These are phyloP conservation scores for Fukomys damarensis DNA, from an alignment of 2,113 vertebrate genomes.

Conservation along the genomic window DNA sequence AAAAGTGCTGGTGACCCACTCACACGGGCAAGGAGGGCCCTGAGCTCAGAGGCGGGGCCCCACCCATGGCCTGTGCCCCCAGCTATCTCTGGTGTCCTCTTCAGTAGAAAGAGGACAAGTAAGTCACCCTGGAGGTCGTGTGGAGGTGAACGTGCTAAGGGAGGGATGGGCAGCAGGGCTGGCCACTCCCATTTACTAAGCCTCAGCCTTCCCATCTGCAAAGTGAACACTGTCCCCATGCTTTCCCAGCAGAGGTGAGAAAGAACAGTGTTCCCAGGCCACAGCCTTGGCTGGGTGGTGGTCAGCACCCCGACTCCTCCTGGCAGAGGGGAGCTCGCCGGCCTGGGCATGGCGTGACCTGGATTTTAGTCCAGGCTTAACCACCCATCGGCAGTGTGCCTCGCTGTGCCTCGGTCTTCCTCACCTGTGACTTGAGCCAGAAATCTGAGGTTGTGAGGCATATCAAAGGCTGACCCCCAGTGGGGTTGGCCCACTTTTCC, in stretches of 20 bases:
- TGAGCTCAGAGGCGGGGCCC: background rate
- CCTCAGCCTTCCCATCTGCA: background rate
- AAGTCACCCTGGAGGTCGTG: background rate
- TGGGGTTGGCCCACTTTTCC: background rate
- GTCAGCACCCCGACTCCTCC: background rate
- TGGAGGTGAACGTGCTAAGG: background rate
- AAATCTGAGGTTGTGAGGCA: background rate
- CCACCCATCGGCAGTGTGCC: background rate
- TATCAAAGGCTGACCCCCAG: background rate
- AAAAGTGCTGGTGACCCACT: background rate
- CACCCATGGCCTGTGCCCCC: background rate
- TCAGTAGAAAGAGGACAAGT: background rate
- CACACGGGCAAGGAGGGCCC: background rate
- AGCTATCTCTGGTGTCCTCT: too few relatives aligned
- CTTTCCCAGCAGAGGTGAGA: background rate
- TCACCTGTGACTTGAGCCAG: background rate
- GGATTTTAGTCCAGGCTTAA: background rate
- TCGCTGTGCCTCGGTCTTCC: constrained; percentile 17
- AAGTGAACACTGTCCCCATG: background rate
- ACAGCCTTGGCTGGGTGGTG: too few relatives aligned
- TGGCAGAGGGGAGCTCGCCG: background rate
- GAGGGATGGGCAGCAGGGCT: background rate
- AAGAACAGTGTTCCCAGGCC: background rate
- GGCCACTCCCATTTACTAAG: background rate
- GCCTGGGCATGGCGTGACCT: background rate